phyloP scores from a whole-genome alignment of 2,113 vertebrate genomes.

The Chamaetylas fuelleborni region DNA sequence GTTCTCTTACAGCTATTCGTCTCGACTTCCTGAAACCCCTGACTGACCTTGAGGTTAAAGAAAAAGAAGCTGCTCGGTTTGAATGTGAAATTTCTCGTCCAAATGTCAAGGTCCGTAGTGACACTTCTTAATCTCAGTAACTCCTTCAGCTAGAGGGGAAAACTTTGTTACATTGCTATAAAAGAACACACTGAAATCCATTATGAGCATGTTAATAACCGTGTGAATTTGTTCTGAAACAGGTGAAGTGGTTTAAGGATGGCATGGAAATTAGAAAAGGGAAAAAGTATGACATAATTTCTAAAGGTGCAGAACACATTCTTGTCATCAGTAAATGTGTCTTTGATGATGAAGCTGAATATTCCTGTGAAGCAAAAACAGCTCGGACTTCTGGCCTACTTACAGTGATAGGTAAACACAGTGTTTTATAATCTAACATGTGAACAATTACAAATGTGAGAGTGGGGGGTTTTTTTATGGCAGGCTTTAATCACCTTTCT shows the following conservation, averaged over 20 bases:
- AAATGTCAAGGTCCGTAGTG: conserved; percentile 81
- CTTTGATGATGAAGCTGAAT: conserved; percentile 96
- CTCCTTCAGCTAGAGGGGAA: not conserved
- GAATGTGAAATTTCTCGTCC: conserved; percentile 96
- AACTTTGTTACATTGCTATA: not conserved
- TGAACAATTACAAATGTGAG: not conserved
- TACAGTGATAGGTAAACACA: conserved; percentile 88
- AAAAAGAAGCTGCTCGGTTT: conserved; percentile 92
- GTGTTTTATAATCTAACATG: not conserved
- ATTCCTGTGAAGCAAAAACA: conserved; percentile 92
- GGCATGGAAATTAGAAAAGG: conserved; percentile 94
- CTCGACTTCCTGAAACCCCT: conserved; percentile 93
- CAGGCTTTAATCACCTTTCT: not conserved
- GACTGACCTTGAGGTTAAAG: conserved; percentile 90
- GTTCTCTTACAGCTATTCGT: conserved; percentile 81
- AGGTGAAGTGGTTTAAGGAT: conserved; percentile 97
- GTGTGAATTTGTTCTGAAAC: conserved; percentile 28
- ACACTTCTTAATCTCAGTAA: not conserved
- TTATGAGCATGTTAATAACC: not conserved
- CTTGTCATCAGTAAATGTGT: conserved; percentile 90
- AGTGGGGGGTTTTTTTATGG: not conserved
- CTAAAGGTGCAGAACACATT: conserved; percentile 86
- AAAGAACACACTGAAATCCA: not conserved
- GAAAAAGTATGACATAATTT: conserved; percentile 95
- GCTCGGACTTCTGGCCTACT: conserved; percentile 89